Evolutionary conservation across 2,888 invertebrate species (phyloP), one percentile per base, ranked within the genome.

Genomic region (Scaptomyza tumidula): DNA sequence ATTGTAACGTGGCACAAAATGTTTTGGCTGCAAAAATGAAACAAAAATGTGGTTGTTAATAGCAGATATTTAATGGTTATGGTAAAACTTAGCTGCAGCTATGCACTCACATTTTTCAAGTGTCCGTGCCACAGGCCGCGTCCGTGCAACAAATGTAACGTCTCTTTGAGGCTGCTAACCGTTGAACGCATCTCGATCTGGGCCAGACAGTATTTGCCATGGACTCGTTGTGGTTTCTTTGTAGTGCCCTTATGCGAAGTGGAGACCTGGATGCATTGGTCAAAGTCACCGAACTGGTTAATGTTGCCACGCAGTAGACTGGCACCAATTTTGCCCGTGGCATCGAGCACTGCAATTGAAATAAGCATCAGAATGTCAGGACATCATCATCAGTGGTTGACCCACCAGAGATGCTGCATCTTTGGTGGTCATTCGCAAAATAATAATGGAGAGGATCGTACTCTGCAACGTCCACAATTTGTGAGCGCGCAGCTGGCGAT

Each of bases 391-490:
- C 50, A 24, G 11, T 14, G 31, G 31, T 31, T 37, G 46, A 33
- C 6, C 49, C 48, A 29, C 52, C 52, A 50, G 50, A 50, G 50
- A 37, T 50, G 37, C n/a, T 29, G 29, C 19, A 37, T 48, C 29
- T 31, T 29, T 57, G 56, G 27, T 48, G 48, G 31, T 29, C 55
- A 55, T 33, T 13, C 31, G 39, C 39, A 14, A 39, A 33, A 31
- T 29, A 48, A 33, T 27, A 35, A 19, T 19, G 19, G 24, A 80
- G 93, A 94, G 94, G 33, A 80, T 93, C 94, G 94, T 93, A 95
- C 95, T 95, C 92, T 95, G 95, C 78, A 95, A 91, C 62, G 95
- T 95, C 95, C 95, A 95, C 76, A 95, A 88, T 91, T 95, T 95
- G 69, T 94, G 93, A 58, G 95, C 95, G 33, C 95, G 94, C 85